Evolutionary conservation across 2,888 invertebrate genomes (phyloP).

Genomic region (Diabrotica balteata): DNA sequence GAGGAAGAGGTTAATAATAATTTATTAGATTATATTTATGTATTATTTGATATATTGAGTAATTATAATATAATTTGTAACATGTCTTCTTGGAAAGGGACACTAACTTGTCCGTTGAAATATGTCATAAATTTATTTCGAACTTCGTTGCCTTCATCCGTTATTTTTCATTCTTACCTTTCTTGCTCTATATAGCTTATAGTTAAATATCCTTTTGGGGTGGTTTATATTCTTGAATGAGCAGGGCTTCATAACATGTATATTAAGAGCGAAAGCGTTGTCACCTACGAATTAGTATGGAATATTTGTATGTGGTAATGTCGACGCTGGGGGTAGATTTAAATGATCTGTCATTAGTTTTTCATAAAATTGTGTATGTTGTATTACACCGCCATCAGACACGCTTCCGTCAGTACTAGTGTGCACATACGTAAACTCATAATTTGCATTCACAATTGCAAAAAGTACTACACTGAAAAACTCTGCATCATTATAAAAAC

Average conservation of each 20-base stretch:
- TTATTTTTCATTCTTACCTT: not conserved
- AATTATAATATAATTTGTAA: not conserved
- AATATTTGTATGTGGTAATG: not conserved
- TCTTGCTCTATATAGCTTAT: too few species aligned
- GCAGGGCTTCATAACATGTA: not conserved
- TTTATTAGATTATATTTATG: too few species aligned
- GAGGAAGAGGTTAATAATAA: not conserved
- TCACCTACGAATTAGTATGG: not conserved
- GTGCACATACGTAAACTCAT: not conserved
- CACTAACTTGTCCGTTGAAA: not conserved
- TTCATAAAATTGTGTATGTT: constrained; percentile 2
- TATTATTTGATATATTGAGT: not conserved
- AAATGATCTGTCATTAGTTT: constrained; percentile 3
- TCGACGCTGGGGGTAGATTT: not conserved
- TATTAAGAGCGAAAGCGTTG: not conserved
- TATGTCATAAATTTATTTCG: not conserved
- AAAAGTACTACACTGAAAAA: too few species aligned
- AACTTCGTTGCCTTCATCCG: constrained; percentile 6
- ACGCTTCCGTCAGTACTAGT: not conserved
- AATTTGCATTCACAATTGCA: not conserved
- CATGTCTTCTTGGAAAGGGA: not conserved
- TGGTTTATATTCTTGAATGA: not conserved
- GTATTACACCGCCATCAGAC: not conserved
- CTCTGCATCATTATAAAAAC: not conserved
- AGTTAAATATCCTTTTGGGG: not conserved